Percentiles rank a stretch among this genome's conserved stretches.
Conservation (phyloP, 1,140 invertebrate genomes). For the Lerema accius region DNA sequence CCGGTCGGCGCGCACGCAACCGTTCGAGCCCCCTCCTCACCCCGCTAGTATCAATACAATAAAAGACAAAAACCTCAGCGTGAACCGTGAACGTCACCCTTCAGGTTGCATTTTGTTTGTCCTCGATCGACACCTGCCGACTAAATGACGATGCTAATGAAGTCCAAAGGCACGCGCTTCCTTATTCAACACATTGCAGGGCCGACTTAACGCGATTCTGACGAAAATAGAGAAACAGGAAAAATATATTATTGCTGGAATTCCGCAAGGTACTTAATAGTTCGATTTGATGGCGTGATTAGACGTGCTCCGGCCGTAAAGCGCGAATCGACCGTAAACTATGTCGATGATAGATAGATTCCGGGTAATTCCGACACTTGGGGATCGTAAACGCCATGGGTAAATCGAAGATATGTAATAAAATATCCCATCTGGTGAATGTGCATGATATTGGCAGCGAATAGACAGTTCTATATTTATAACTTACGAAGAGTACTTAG, state of each 20-base stretch:
- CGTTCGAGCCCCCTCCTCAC: background rate
- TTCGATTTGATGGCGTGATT: conserved; percentile 11
- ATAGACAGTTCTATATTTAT: no score
- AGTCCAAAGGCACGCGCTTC: background rate
- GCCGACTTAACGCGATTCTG: background rate
- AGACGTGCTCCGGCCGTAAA: conserved; percentile 2
- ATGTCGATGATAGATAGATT: conserved; percentile 1
- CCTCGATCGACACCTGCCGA: background rate
- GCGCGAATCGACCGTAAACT: conserved; percentile 2
- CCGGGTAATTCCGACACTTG: background rate
- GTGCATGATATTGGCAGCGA: background rate
- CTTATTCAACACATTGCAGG: background rate
- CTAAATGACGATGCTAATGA: background rate
- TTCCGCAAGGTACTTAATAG: background rate
- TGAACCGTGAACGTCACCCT: background rate
- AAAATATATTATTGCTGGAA: conserved; percentile 4
- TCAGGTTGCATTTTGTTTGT: background rate
- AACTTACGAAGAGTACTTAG: no score
- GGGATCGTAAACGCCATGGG: background rate
- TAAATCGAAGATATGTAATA: background rate
- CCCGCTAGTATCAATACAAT: background rate
- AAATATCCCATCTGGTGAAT: background rate
- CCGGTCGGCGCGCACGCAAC: conserved; percentile 3
- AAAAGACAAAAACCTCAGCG: background rate
- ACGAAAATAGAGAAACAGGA: background rate